Evolutionary conservation across 1,140 invertebrate genomes (phyloP), one percentile per base, ranked within the genome.

Genomic region (Drosophila novamexicana): DNA sequence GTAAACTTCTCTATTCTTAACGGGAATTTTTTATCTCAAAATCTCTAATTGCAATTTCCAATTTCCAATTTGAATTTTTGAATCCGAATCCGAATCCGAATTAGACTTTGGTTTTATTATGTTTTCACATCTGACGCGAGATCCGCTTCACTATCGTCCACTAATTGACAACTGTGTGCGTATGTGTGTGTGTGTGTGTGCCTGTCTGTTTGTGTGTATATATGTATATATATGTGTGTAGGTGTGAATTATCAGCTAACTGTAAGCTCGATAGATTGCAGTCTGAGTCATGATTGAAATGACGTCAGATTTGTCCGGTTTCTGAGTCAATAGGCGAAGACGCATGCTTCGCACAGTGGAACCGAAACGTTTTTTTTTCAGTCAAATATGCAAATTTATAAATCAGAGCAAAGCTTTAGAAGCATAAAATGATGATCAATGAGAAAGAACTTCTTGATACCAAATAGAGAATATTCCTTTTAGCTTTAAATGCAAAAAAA

Each of bases 1-100:
- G 96, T 96, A 73, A 68, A 39, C 22, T 14, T 29, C 22, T 29
- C 22, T 36, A 32, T 8, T 37, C 10, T 10, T 8, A 40, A n/a
- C 18, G 9, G 39, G 53, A 36, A 32, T 49, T 18, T 18, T 16
- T 9, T 7, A n/a, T 44, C 22, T 8, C 10, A 6, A 54, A 9
- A 37, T 45, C 45, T 16, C 22, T 29, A 29, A 29, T 32, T 12
- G 10, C 16, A 52, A 29, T 32, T 32, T n/a, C 37, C 37, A 29
- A 32, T 36, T 49, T 36, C 37, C 37, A 29, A 32, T 36, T 49
- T 36, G 16, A 3, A 14, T 29, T 66, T 57, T 66, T 57, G 6
- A 7, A 57, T 56, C 47, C 18, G 47, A 34, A 14, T 62, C 18
- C 12, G 34, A 18, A 18, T 18, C 22, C 2, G 22, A 22, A 22